phyloP scores from a whole-genome alignment of 2,888 invertebrate species.

The Resseliella maxima region DNA sequence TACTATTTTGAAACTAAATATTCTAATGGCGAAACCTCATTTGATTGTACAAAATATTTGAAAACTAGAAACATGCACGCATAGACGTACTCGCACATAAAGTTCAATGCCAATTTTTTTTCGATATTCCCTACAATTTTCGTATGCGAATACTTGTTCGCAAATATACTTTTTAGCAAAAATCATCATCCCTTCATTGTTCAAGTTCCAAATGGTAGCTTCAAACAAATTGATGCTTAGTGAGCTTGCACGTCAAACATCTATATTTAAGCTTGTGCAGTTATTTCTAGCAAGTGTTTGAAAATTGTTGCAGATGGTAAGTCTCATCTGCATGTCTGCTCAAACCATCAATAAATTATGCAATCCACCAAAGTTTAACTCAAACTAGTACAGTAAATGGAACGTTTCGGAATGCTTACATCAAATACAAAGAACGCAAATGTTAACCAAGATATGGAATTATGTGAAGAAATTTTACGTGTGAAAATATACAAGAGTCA shows the following conservation, averaged over 20 bases:
- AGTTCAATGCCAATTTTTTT: neutral
- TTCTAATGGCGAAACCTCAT: constrained; percentile 1
- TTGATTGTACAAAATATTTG: neutral
- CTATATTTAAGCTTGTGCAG: neutral
- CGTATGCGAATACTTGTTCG: too few relatives aligned
- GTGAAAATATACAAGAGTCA: constrained; percentile 14
- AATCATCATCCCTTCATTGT: too few relatives aligned
- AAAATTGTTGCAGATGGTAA: constrained; percentile 32
- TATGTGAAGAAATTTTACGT: neutral
- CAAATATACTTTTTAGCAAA: too few relatives aligned
- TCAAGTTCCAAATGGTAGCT: neutral
- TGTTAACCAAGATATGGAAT: neutral
- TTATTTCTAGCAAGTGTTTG: constrained; percentile 1
- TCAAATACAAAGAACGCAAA: neutral
- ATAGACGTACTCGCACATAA: neutral
- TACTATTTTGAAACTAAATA: neutral
- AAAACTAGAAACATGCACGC: neutral
- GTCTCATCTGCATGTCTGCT: constrained; percentile 30
- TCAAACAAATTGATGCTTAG: constrained; percentile 18
- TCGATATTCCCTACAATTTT: neutral
- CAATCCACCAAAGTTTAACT: constrained; percentile 8
- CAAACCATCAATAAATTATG: constrained; percentile 40
- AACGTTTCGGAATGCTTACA: constrained; percentile 1
- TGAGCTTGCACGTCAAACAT: neutral
- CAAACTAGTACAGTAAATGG: constrained; percentile 10